phyloP scores from a whole-genome alignment of 2,797 vertebrate species.

The Xerus rutilus region DNA sequence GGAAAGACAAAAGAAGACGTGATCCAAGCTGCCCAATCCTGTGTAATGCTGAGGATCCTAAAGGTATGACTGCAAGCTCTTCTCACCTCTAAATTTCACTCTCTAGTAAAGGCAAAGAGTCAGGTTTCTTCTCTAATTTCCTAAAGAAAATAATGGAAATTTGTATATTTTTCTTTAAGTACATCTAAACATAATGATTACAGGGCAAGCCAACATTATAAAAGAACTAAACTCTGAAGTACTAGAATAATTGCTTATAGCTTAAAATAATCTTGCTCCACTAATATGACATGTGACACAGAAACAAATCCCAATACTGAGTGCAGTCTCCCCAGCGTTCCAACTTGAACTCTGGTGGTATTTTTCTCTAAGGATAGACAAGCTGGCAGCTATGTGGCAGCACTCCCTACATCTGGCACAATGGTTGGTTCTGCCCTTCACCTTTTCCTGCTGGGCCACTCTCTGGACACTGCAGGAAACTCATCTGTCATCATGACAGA shows the following conservation, averaged over 20 bases:
- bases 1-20: background rate
- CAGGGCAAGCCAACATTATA: constrained; percentile 1
- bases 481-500: constrained; percentile 47
- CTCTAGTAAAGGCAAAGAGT: background rate
- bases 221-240: constrained; percentile 37
- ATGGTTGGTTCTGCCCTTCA: background rate
- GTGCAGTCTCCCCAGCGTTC: background rate
- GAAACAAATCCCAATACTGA: background rate
- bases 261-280: constrained; percentile 17
- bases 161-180: background rate
- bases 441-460: background rate
- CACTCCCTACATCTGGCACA: background rate
- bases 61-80: background rate
- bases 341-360: background rate
- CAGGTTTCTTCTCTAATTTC: background rate
- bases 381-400: background rate
- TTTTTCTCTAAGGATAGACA: background rate
- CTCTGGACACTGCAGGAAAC: constrained; percentile 7
- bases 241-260: background rate
- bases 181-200: background rate
- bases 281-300: background rate
- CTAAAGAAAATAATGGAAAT: constrained; percentile 5
- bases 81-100: constrained; percentile 3
- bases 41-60: background rate
- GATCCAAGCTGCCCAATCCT: background rate